A percentile compares a stretch with the other conserved stretches of the same genome.
Evolutionary conservation across 1,140 invertebrate genomes (phyloP).

Genomic region (Magallana ariakensis): DNA sequence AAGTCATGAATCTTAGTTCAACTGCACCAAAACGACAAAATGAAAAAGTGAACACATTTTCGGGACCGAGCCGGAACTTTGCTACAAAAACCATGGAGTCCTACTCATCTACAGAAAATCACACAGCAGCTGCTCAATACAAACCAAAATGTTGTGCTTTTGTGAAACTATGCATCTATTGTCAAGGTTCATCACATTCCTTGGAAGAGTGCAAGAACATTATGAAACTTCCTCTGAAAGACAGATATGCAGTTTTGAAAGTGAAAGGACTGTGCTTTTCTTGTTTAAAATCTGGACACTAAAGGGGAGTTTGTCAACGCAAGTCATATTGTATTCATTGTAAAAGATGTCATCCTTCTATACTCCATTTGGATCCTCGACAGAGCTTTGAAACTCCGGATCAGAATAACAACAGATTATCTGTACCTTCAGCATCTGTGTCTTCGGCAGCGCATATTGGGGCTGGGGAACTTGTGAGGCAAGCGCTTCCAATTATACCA

Average conservation of each 20-base stretch:
- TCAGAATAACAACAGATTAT: background rate
- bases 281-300: conserved; percentile 51
- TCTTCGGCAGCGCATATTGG: conserved; percentile 21
- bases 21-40: background rate
- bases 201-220: no score
- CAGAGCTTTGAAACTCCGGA: background rate
- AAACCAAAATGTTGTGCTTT: no score
- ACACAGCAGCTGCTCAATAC: no score
- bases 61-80: conserved; percentile 15
- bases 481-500: conserved; percentile 44
- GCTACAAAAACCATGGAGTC: no score
- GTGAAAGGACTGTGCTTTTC: conserved; percentile 53
- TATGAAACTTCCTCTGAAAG: background rate
- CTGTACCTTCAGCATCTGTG: background rate
- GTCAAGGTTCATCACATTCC: no score
- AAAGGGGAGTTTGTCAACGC: background rate
- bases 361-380: conserved; percentile 20
- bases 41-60: conserved; percentile 6
- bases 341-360: background rate
- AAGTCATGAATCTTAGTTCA: background rate
- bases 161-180: no score
- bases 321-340: background rate
- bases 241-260: conserved; percentile 47
- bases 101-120: no score
- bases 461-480: conserved; percentile 14